Base-by-base conservation (phyloP, 2,113 vertebrate genomes). In the Misgurnus anguillicaudatus region DNA sequence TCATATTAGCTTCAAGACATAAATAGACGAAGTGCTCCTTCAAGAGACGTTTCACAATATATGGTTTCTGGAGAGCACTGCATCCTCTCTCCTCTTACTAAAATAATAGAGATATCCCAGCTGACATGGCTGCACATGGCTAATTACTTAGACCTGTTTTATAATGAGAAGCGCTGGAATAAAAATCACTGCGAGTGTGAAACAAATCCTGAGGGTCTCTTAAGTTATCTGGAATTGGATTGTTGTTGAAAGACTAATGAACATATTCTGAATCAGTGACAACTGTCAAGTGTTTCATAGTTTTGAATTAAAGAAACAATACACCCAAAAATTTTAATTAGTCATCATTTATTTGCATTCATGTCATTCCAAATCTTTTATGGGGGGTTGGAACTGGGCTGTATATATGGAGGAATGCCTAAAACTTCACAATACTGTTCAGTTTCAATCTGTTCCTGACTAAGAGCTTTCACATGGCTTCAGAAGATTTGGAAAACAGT, bases 1-100 rank as follows among this genome's bases (percentile, higher is more conserved):
- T 80, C 53, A 75, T 75, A 60, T 74, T 57, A 80, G 78, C 70
- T 75, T 75, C 62, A 67, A 66, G 70, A 80, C 53, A 39, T 75
- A 75, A 74, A 80, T 55, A 79, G 78, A 73, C 64, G 39, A 58
- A 80, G 71, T 21, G 51, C 48, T 80, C 63, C 48, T 65, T 80
- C 62, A 80, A 67, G 62, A 74, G 78, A 80, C 70, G 60, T 80
- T 51, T 48, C 53, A 66, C 48, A 75, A 80, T 51, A 75, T 75
- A 80, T 74, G 61, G 70, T 60, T 74, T 24, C 70, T 67, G 60
- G 31, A 66, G 69, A 41, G n/a, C 71, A 36, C 69, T 13, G 41
- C 51, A 74, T 53, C 55, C 21, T 53, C 21, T 53, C 31, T 70
- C 60, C 19, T 48, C 68, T 71, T 79, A 53, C 77, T 64, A 64